Evolutionary conservation across 1,140 invertebrate species (phyloP).

Genomic region (Microplitis mediator): DNA sequence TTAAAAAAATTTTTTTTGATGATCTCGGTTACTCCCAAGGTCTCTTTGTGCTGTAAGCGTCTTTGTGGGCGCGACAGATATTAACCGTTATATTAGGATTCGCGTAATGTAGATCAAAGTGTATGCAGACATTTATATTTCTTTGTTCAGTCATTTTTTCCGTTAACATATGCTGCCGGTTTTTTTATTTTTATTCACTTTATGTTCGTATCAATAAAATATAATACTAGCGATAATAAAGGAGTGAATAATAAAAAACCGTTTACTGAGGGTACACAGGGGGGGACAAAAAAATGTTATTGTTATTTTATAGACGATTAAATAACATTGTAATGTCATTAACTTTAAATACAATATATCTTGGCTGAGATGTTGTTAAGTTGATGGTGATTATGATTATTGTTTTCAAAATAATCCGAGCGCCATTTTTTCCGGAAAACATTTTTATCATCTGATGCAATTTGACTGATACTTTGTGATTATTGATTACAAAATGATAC

Average conservation of each 20-base stretch:
- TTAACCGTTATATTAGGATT: conserved; percentile 25
- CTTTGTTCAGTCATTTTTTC: not conserved
- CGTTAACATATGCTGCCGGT: not conserved
- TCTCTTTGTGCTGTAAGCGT: not conserved
- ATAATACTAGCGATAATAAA: not conserved
- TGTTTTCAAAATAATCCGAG: not conserved
- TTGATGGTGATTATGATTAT: not conserved
- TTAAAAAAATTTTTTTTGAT: conserved; percentile 12
- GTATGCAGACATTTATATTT: not conserved
- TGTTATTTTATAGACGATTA: no score
- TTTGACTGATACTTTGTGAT: not conserved
- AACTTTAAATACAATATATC: no score
- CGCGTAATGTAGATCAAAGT: conserved; percentile 20
- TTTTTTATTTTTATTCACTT: not conserved
- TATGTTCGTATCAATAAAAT: not conserved
- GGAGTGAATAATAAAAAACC: no score
- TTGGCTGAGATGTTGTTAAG: no score
- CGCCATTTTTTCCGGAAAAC: not conserved
- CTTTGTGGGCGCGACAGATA: conserved; percentile 22
- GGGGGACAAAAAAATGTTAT: no score
- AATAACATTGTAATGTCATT: no score
- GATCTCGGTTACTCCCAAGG: not conserved
- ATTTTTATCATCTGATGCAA: no score
- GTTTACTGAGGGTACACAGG: no score
- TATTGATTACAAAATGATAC: no score